Conservation (phyloP, 2,113 vertebrate species). For the Pedetes capensis region DNA sequence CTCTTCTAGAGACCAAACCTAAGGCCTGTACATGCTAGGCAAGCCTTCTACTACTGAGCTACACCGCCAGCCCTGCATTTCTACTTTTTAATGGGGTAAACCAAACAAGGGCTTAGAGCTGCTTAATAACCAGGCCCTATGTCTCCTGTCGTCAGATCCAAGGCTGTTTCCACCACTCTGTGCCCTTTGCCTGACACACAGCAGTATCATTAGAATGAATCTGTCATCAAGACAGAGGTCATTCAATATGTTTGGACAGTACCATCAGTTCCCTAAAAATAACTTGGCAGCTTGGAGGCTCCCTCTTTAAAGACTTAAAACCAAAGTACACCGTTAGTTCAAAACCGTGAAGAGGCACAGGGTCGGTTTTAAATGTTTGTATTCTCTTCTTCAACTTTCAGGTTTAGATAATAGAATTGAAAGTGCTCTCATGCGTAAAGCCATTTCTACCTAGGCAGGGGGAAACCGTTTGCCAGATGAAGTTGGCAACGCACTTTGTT, state of each 20-base stretch:
- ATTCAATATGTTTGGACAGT: constrained; percentile 62
- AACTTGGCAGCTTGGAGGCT: constrained; percentile 50
- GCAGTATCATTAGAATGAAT: constrained; percentile 35
- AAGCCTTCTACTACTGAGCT: not conserved
- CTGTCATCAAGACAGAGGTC: constrained; percentile 63
- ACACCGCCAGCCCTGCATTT: not conserved
- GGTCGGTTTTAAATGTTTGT: constrained; percentile 16
- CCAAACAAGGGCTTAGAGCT: not conserved
- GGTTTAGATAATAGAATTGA: constrained; percentile 8
- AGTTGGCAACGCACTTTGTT: not conserved
- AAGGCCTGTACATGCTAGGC: not conserved
- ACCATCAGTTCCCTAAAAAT: constrained; percentile 70
- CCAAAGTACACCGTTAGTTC: constrained; percentile 35
- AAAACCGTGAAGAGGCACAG: constrained; percentile 30
- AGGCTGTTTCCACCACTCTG: not conserved
- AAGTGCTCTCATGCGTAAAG: not conserved
- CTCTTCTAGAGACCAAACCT: not conserved
- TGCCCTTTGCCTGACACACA: not conserved
- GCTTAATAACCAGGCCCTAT: not conserved
- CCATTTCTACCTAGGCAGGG: not conserved
- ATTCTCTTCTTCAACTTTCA: not conserved
- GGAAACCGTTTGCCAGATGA: not conserved
- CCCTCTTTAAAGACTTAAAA: constrained; percentile 58
- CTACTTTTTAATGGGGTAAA: not conserved
- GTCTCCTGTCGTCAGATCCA: not conserved